Evolutionary conservation across 2,888 invertebrate genomes (phyloP), one percentile per base, ranked within the genome.

Genomic region (Leistus spinibarbis): DNA sequence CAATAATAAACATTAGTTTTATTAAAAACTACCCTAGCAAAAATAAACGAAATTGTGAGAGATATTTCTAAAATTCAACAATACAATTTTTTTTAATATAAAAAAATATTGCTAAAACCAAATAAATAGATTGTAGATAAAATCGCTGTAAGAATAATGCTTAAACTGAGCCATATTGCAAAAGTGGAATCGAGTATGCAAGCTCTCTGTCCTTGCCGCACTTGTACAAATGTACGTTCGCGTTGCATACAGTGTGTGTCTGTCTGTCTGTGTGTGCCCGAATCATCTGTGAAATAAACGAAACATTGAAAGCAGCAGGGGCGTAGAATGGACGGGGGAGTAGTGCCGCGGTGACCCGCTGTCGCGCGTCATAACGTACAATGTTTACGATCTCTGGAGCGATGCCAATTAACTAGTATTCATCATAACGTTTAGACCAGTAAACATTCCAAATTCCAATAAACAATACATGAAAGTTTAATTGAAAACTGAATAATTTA

Each of bases 381-480:
- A 64, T 23, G 64, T 64, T 64, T 64, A 64, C 64, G 27, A 64
- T 64, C 16, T 20, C 27, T 64, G 64, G 64, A 20, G 16, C 17
- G 23, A n/a, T 27, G 64, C 64, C 64, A 64, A 64, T 64, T 64
- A 64, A 64, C 24, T 20, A 64, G 24, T 64, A 23, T 16, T n/a
- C 60, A 60, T 60, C 22, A 60, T 60, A 60, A 20, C 60, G 60
- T 60, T 60, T 60, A 60, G 17, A 13, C 20, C 60, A 22, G 3
- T 57, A 60, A 20, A 60, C 60, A 60, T 20, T 60, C 60, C 19
- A 19, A 60, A 60, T 60, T 60, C 60, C 60, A 19, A 20, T 60
- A 19, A 20, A 22, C 60, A 60, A 40, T 40, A 40, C 5, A 40
- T 40, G 40, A 40, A 40, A 40, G 40, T 40, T 40, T 40, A 40